Base-by-base conservation (phyloP, 2,888 invertebrate genomes). In the Eupithecia dodoneata region DNA sequence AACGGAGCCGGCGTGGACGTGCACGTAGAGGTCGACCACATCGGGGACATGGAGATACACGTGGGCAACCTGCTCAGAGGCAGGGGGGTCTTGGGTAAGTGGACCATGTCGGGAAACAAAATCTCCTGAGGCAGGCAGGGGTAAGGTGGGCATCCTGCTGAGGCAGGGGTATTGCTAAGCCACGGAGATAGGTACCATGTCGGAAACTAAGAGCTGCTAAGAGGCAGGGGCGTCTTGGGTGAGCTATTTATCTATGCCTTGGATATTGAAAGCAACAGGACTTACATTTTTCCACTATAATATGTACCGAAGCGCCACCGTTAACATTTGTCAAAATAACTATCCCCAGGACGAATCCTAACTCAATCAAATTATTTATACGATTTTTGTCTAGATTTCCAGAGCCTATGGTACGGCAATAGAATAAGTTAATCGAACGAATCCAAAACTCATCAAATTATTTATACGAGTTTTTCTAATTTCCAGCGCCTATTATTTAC, bases 41-140 rank as follows among this genome's bases (percentile, higher is more conserved):
- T 98, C 80, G 96, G 97, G 0, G 97, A 97, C 88, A 96, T 98
- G 95, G 96, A 97, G 84, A 92, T 98, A 82, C 98, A 98, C 86
- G 96, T 98, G 47, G 96, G 96, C 10, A 97, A 98, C 91, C 93
- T 98, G 67, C 93, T 98, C 10, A 94, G 96, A 70, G 97, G 97
- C 71, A 95, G 96, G 52, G 96, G 96, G 52, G 89, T 97, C 42
- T 91, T 98, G 73, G 97, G 97, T 97, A 90, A 87, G 70, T 55
- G 55, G 55, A 55, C 15, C 55, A 7, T n/a, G n/a, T 55, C 7
- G 55, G n/a, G 7, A 55, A 55, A 55, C 6, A 5, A n/a, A 55
- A 55, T 2, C n/a, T 55, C 7, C n/a, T 55, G 55, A 55, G 49
- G 15, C 52, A 55, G n/a, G 12, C 12, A 65, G 18, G 41, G 7